Evolutionary conservation across 2,797 vertebrate species (phyloP), one percentile per base, ranked within the genome.

Genomic region (Centropyge bicolor): DNA sequence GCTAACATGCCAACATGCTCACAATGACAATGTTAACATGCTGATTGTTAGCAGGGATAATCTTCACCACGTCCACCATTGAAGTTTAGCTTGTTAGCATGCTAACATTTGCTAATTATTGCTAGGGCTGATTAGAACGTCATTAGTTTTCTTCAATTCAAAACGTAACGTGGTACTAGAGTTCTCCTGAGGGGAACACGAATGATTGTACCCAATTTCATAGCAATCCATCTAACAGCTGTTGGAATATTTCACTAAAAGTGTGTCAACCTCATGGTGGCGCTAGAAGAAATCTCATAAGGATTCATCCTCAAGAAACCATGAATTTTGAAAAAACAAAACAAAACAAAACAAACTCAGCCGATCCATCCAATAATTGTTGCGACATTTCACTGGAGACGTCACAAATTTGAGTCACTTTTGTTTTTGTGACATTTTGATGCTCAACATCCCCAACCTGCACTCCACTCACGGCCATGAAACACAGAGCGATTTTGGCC

Each of bases 21-120:
- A 52, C 79, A 63, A 16, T 62, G 49, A 52, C 40, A 35, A 51
- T 66, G 59, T 16, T 51, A 62, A 56, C 68, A 64, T 49, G 59
- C 22, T 20, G n/a, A 57, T 59, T 65, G 31, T 66, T 35, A n/a
- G 49, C 81, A 54, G 27, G 43, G 35, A 43, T 59, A 22, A 64
- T 17, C 6, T 65, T 67, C 22, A 24, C 27, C 17, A 13, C 48
- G 6, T 36, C 8, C 6, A 54, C 20, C 14, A 43, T 51, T 35
- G 20, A 9, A 51, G 22, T 41, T 67, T 16, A 57, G 54, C 22
- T 35, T 16, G 56, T 70, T 48, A 73, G 74, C 68, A 55, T 78
- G 71, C 55, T 69, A 68, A 59, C 71, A 52, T 73, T 36, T 64
- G 61, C 31, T 64, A 35, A 69, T 16, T 36, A 36, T 24, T 52